Evolutionary conservation across 2,113 vertebrate species (phyloP).

Genomic region (Proterorhinus semilunaris): DNA sequence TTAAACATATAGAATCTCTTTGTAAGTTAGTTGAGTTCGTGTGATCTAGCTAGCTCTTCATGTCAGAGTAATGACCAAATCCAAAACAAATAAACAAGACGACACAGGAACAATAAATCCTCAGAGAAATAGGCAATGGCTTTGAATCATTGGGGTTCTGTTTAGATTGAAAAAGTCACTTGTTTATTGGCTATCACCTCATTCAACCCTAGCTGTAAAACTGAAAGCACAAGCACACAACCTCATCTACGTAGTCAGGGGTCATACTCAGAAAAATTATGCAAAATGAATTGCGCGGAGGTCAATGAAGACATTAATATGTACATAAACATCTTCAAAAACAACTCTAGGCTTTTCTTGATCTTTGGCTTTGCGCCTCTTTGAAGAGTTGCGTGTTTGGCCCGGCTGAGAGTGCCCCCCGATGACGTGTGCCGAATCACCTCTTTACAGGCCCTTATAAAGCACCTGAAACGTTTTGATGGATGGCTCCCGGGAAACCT

Average conservation of each 20-base stretch:
- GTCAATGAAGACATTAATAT: conserved; percentile 21
- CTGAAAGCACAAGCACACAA: background rate
- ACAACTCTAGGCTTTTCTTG: conserved; percentile 13
- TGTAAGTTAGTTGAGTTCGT: no score
- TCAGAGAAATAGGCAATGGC: no score
- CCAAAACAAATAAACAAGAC: no score
- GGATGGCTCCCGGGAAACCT: conserved; percentile 69
- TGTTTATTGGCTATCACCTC: background rate
- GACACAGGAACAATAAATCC: no score
- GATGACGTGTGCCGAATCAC: conserved; percentile 62
- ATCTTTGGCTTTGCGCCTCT: conserved; percentile 21
- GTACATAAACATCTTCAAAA: conserved; percentile 19
- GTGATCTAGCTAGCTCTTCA: no score
- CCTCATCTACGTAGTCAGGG: conserved; percentile 11
- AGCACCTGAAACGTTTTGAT: conserved; percentile 62
- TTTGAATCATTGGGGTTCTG: no score
- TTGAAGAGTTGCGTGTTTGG: conserved; percentile 32
- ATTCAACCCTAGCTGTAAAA: background rate
- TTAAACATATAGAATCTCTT: no score
- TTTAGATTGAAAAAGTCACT: no score
- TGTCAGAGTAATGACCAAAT: no score
- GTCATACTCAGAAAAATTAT: conserved; percentile 25
- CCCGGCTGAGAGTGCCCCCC: conserved; percentile 35
- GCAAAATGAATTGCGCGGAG: conserved; percentile 4
- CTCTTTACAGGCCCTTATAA: conserved; percentile 42